A percentile compares a stretch with the other conserved stretches of the same genome.
phyloP scores from a whole-genome alignment of 2,797 vertebrate species.

The Chiroxiphia lanceolata region DNA sequence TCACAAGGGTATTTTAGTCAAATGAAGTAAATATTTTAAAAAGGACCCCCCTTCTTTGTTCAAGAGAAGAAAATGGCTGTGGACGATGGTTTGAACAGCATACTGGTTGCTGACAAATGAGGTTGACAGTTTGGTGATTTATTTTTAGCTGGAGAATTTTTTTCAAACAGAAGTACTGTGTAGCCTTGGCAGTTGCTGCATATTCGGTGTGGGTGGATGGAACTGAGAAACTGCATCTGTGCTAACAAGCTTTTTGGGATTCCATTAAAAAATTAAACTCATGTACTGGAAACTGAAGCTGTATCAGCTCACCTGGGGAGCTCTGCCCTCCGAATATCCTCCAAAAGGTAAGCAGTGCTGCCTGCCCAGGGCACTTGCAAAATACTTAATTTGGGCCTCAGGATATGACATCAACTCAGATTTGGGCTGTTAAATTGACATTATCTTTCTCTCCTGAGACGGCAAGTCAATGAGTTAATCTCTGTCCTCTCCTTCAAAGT shows the following conservation, averaged over 20 bases:
- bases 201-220: constrained; percentile 46
- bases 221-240: constrained; percentile 1
- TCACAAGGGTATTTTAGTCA: background rate
- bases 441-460: background rate
- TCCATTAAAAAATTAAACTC: constrained; percentile 61
- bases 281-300: constrained; percentile 86
- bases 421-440: background rate
- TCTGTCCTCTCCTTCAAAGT: background rate
- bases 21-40: constrained; percentile 15
- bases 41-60: background rate
- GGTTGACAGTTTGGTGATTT: background rate
- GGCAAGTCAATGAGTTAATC: background rate
- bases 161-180: background rate
- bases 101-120: constrained; percentile 14
- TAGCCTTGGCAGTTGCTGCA: constrained; percentile 46
- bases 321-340: constrained; percentile 75
- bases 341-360: constrained; percentile 79
- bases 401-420: background rate
- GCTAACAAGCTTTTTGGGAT: constrained; percentile 32
- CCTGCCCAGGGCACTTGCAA: background rate
- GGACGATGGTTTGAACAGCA: background rate
- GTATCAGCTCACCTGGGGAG: constrained; percentile 77
- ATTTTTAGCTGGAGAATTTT: constrained; percentile 56
- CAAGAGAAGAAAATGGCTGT: constrained; percentile 31
- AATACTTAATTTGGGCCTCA: background rate